These are phyloP conservation scores for Drosophila picticornis DNA, from an alignment of 2,888 invertebrate genomes.

Conservation along the genomic window DNA sequence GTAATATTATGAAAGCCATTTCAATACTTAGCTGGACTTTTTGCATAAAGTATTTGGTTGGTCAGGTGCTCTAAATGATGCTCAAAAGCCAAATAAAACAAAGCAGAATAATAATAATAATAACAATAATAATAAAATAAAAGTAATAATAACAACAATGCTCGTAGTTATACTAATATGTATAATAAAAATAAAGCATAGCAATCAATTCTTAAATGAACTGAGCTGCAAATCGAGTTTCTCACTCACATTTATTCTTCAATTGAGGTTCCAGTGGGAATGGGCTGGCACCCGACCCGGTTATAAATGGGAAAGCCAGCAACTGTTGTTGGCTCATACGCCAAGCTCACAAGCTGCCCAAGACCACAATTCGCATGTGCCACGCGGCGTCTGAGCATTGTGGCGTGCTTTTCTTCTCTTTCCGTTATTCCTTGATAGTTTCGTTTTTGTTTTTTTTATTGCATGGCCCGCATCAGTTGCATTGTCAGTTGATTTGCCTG, in stretches of 20 bases:
- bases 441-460: background rate
- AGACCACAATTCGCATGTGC: conserved; percentile 1
- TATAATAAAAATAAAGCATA: background rate
- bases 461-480: conserved; percentile 43
- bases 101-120: background rate
- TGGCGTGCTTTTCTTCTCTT: background rate
- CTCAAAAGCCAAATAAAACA: background rate
- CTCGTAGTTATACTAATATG: background rate
- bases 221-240: conserved; percentile 10
- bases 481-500: conserved; percentile 65
- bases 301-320: conserved; percentile 1
- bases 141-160: background rate
- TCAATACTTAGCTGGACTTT: background rate
- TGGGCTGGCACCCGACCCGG: conserved; percentile 4
- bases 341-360: too few species aligned
- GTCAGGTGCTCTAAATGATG: background rate
- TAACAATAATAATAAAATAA: background rate
- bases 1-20: background rate
- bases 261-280: conserved; percentile 11
- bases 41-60: background rate
- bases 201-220: conserved; percentile 9
- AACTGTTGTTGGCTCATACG: conserved; percentile 1
- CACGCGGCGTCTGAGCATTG: conserved; percentile 28
- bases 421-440: background rate
- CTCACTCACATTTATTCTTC: background rate